Evolutionary conservation across 2,797 vertebrate genomes (phyloP).

Genomic region (Lerista edwardsae): DNA sequence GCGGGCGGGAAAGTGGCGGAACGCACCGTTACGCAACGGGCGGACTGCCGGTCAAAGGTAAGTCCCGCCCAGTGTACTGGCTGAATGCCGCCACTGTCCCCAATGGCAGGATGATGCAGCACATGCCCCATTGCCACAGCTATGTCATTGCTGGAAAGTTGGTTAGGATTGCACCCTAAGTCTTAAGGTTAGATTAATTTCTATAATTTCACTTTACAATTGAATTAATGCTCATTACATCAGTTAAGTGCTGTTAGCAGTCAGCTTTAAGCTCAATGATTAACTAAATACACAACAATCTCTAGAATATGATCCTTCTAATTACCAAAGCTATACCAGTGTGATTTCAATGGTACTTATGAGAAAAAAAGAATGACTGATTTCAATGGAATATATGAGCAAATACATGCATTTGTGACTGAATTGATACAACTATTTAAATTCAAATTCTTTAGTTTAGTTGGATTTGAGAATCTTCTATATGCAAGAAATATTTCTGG

Average conservation of each 20-base stretch:
- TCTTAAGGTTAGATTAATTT: no score
- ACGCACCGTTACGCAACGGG: no score
- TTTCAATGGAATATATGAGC: background rate
- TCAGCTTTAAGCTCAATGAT: background rate
- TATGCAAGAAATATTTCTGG: background rate
- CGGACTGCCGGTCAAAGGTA: no score
- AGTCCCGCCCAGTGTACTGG: no score
- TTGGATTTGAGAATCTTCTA: background rate
- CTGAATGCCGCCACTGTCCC: no score
- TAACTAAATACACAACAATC: background rate
- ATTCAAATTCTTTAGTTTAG: slow-evolving; percentile 1
- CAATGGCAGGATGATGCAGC: no score
- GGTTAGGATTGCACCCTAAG: no score
- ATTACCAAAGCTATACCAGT: background rate
- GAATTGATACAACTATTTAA: background rate
- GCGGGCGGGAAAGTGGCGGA: no score
- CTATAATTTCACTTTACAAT: background rate
- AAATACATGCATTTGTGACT: background rate
- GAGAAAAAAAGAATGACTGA: background rate
- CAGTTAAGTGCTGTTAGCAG: background rate
- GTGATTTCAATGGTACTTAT: background rate
- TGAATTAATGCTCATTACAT: background rate
- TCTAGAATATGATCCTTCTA: background rate
- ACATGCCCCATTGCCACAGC: no score
- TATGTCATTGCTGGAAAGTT: no score